Conservation (phyloP, 2,113 vertebrate species). For the Speoplatyrhinus poulsoni region DNA sequence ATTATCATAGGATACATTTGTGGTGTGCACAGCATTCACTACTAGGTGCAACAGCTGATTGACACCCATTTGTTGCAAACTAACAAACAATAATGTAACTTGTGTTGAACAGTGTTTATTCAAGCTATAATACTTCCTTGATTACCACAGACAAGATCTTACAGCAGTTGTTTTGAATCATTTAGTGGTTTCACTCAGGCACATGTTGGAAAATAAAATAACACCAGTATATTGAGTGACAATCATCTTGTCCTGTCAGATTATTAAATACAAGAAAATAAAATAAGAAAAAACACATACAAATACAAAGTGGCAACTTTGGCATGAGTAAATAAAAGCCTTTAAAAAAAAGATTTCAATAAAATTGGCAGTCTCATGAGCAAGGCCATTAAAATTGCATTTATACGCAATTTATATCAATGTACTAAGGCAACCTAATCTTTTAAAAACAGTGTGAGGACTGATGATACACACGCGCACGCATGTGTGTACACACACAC, state of each 20-base stretch:
- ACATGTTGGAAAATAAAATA: slow-evolving; percentile 28
- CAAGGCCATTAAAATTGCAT: neutral
- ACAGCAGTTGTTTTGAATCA: slow-evolving; percentile 47
- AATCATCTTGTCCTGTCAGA: slow-evolving; percentile 13
- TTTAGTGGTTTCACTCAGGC: slow-evolving; percentile 37
- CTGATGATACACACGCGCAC: no score
- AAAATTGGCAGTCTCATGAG: slow-evolving; percentile 32
- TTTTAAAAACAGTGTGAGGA: neutral
- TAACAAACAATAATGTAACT: slow-evolving; percentile 6
- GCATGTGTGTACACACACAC: neutral
- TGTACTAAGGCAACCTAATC: neutral
- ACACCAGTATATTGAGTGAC: slow-evolving; percentile 12
- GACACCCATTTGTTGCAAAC: neutral
- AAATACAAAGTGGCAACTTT: slow-evolving; percentile 45
- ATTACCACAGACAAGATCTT: slow-evolving; percentile 43
- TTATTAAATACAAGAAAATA: slow-evolving; percentile 53
- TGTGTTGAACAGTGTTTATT: slow-evolving; percentile 53
- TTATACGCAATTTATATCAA: neutral
- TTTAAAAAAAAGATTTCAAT: slow-evolving; percentile 23
- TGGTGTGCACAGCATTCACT: slow-evolving; percentile 3
- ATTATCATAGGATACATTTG: slow-evolving; percentile 10
- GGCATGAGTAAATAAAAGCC: slow-evolving; percentile 50
- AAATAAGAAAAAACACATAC: slow-evolving; percentile 44
- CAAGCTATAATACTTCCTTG: slow-evolving; percentile 31
- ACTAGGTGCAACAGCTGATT: no score